Base-by-base conservation (phyloP, 2,888 invertebrate species). In the Agriopis leucophaearia region DNA sequence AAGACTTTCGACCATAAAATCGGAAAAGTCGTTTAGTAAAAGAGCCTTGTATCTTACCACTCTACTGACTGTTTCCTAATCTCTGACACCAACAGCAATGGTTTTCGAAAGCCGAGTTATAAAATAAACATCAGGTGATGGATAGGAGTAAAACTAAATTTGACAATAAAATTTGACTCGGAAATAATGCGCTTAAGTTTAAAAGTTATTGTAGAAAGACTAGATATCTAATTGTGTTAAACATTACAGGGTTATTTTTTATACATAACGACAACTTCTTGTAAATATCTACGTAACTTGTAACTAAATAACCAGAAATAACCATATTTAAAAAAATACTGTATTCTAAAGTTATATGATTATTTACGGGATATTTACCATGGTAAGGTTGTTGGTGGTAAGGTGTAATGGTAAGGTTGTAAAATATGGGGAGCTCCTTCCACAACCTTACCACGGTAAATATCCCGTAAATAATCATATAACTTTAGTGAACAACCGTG, bases 1-100 rank as follows among this genome's bases (percentile, higher is more conserved):
- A 44, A 66, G 44, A 16, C 59, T 64, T 64, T 68, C 59, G 36
- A 64, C 55, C 64, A 59, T 68, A 68, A 68, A 67, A 67, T 9
- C 48, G 8, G 58, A 58, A 54, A 62, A 35, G 54, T n/a, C 15
- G 47, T 38, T 59, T 38, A 61, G 56, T 57, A 62, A 58, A 57
- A 47, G 38, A 57, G 48, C 54, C 35, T 51, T n/a, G 27, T 59
- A 54, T 55, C 44, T 60, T 8, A 44, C 58, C 54, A 54, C 59
- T 58, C 3, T 7, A 42, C 1, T 16, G 9, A 40, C 40, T 40
- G 15, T 38, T 40, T n/a, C 10, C 18, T 59, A 59, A 59, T 59
- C 62, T 62, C 12, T 47, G 44, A 54, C 61, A 40, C 18, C 40
- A 35, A 47, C 38, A 58, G 47, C 44, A 47, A 62, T 62, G 48